Evolutionary conservation across 2,888 invertebrate species (phyloP).

Genomic region (Rotaria socialis): DNA sequence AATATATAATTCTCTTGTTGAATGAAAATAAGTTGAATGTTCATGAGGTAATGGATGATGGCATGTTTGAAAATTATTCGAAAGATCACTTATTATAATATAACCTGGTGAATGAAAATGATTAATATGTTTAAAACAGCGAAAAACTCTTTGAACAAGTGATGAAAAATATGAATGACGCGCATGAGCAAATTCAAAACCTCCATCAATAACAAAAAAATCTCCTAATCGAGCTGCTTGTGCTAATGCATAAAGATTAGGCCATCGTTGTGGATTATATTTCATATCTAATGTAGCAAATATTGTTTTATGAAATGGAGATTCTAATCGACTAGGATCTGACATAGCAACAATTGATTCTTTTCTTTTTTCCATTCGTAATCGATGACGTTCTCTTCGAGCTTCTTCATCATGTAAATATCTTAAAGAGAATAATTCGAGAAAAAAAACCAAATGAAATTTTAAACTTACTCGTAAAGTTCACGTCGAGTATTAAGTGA

Average conservation of each 20-base stretch:
- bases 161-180: background rate
- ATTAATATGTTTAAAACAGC: background rate
- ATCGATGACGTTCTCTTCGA: background rate
- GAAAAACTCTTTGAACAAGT: conserved; percentile 16
- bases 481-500: background rate
- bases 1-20: conserved; percentile 55
- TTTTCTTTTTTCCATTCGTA: background rate
- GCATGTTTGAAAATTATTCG: background rate
- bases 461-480: background rate
- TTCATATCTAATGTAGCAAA: background rate
- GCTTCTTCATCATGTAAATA: background rate
- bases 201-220: conserved; percentile 8
- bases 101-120: conserved; percentile 24
- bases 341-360: background rate
- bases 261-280: background rate
- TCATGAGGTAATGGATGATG: background rate
- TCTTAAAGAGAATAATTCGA: background rate
- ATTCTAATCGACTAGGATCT: background rate
- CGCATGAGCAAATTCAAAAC: background rate
- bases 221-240: conserved; percentile 10
- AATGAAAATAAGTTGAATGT: background rate
- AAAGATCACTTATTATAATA: background rate
- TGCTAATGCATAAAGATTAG: background rate
- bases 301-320: background rate
- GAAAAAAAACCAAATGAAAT: no score